These are phyloP conservation scores for Smutsia temminckii DNA, from an alignment of 2,797 vertebrate genomes.

Conservation along the genomic window DNA sequence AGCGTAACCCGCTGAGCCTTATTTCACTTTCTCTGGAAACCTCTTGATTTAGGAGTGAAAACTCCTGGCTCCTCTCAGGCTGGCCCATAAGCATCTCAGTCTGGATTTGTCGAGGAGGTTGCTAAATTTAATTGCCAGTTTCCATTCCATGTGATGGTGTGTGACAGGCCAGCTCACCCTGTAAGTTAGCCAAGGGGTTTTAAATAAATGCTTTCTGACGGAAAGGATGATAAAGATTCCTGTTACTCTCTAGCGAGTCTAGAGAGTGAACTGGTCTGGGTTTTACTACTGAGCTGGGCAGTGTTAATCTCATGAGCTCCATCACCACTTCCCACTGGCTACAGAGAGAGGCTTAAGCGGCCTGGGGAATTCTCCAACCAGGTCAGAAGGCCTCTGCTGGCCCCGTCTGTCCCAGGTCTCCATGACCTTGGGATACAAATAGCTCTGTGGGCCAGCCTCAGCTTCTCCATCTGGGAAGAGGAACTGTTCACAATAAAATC, in stretches of 20 bases:
- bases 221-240: conserved; percentile 84
- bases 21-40: conserved; percentile 62
- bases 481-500: background rate
- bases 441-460: background rate
- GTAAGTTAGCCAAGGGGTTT: conserved; percentile 83
- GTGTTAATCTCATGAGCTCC: conserved; percentile 67
- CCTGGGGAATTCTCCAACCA: conserved; percentile 25
- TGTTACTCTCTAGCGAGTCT: conserved; percentile 79
- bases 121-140: conserved; percentile 84
- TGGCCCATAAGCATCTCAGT: conserved; percentile 66
- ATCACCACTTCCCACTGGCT: conserved; percentile 73
- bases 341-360: background rate
- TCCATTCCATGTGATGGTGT: conserved; percentile 81
- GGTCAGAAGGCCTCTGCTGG: background rate
- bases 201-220: conserved; percentile 85
- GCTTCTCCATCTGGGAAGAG: conserved; percentile 29
- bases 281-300: conserved; percentile 46
- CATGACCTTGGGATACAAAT: conserved; percentile 66
- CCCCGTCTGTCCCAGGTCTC: background rate
- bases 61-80: conserved; percentile 33
- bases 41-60: conserved; percentile 64
- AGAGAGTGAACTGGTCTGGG: conserved; percentile 70
- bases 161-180: conserved; percentile 83
- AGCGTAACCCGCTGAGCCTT: conserved; percentile 41
- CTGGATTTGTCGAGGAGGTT: conserved; percentile 76